Evolutionary conservation across 2,797 vertebrate genomes (phyloP), one percentile per base, ranked within the genome.

Genomic region (Esox lucius): DNA sequence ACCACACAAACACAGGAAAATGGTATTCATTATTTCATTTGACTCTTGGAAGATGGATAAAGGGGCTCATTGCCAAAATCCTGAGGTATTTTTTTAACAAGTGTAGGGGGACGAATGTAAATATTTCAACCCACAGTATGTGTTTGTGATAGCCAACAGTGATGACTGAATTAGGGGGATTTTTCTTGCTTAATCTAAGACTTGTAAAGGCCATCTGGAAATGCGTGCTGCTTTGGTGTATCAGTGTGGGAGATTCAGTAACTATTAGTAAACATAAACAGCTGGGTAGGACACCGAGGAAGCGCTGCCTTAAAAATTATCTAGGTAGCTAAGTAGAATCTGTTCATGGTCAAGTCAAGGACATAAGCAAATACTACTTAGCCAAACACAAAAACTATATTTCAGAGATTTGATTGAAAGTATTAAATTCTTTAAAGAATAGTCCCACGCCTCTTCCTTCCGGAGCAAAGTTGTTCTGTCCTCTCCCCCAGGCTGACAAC

Each of bases 401-500:
- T 46, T 46, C 42, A 11, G 42, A 46, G 42, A 46, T 46, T 46
- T 46, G 11, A 46, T 13, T 46, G 46, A 46, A 12, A 46, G 42
- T 46, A 46, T 46, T 13, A 0, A 46, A 46, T 46, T 11, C 9
- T 46, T 11, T 46, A 46, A 46, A 46, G 6, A 46, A 46, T 46
- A 5, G 2, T 46, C 90, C 93, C 91, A 85, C 26, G 84, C 75
- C 80, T 13, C 42, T 46, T 46, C 12, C 12, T 46, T 46, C 42
- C 12, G 42, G 42, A 46, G 42, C 46, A 11, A 11, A 13, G 42
- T 46, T 46, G 42, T 39, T 39, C 35, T 39, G 35, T 81, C 77
- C 70, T 72, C 80, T 83, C 85, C 80, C 77, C 85, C 84, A 85
- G 76, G 82, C 82, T 26, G 76, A 90, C 86, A 86, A 83, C 73